These are phyloP conservation scores for Bimastos eiseni DNA, from an alignment of 2,888 invertebrate species.

Conservation along the genomic window DNA sequence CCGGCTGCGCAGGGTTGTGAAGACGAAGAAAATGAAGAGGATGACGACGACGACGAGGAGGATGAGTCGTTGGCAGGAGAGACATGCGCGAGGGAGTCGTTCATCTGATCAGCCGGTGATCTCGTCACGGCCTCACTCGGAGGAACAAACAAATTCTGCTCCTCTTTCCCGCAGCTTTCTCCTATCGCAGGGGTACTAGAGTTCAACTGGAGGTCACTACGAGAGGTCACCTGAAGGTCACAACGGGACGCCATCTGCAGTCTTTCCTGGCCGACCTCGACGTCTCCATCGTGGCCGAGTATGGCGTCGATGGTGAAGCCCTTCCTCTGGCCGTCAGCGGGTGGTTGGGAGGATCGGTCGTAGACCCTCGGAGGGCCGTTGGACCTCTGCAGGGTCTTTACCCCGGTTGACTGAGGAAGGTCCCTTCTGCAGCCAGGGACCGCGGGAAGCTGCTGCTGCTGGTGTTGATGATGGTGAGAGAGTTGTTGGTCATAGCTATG, in stretches of 20 bases:
- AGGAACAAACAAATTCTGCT: background rate
- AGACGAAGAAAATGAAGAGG: slow-evolving; percentile 6
- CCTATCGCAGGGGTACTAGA: background rate
- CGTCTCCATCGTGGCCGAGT: background rate
- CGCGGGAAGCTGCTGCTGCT: background rate
- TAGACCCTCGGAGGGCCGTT: background rate
- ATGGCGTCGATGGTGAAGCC: slow-evolving; percentile 19
- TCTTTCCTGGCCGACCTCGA: background rate
- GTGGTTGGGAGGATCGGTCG: background rate
- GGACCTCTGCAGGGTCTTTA: background rate
- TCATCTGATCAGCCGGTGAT: background rate
- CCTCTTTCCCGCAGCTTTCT: background rate
- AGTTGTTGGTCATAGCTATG: background rate
- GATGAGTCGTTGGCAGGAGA: background rate
- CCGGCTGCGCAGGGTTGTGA: background rate
- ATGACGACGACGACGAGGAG: background rate
- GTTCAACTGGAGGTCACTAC: no score
- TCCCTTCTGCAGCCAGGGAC: slow-evolving; percentile 4
- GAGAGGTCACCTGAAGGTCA: background rate
- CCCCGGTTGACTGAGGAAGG: background rate
- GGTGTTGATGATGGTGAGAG: background rate
- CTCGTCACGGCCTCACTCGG: background rate
- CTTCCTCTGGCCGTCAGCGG: background rate
- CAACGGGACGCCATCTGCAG: background rate
- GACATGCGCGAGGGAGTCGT: background rate